Evolutionary conservation across 2,113 vertebrate genomes (phyloP).

Genomic region (Oxyura jamaicensis): DNA sequence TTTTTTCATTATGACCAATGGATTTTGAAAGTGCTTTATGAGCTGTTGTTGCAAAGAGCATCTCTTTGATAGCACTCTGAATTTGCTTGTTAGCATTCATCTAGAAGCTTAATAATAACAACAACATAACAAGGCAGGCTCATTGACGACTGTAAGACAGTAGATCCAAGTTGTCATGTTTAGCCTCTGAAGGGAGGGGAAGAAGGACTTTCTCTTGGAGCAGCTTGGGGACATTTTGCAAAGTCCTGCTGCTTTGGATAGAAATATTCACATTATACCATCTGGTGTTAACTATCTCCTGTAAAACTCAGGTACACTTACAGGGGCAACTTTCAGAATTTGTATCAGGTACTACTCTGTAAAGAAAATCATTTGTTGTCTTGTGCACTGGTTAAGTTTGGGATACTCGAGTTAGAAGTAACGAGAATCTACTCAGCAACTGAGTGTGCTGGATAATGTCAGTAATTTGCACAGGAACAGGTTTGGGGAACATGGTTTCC

Average conservation of each 20-base stretch:
- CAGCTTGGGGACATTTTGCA: background rate
- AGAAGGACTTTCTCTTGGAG: background rate
- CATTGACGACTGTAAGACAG: background rate
- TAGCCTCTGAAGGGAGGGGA: background rate
- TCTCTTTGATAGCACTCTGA: background rate
- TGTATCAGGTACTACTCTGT: background rate
- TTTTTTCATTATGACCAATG: background rate
- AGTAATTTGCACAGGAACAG: background rate
- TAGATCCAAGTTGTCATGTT: background rate
- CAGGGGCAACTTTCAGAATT: background rate
- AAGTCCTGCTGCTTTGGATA: background rate
- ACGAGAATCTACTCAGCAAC: background rate
- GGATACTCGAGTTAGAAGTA: background rate
- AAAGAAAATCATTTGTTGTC: background rate
- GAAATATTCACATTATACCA: background rate
- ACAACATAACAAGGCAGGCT: background rate
- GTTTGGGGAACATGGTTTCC: background rate
- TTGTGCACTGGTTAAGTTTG: background rate
- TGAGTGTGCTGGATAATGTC: background rate
- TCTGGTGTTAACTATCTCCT: background rate
- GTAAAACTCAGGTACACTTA: background rate
- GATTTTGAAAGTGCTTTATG: slow-evolving; percentile 17
- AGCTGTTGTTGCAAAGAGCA: background rate
- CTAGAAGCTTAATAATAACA: background rate
- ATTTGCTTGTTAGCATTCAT: background rate